Evolutionary conservation across 2,113 vertebrate genomes (phyloP).

Genomic region (Poeciliopsis occidentalis): DNA sequence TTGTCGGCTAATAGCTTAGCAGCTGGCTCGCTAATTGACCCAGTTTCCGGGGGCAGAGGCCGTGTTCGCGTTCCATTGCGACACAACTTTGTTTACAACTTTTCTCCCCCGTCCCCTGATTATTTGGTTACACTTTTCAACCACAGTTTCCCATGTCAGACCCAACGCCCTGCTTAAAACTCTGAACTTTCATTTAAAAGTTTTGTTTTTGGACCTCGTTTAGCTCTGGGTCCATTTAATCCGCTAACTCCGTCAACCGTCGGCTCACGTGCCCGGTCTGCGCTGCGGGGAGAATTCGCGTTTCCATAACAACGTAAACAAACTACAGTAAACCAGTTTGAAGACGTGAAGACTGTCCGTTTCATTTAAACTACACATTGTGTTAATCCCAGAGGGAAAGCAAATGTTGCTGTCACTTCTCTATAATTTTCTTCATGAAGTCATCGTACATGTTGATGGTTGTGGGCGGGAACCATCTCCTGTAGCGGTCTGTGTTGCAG

Average conservation of each 20-base stretch:
- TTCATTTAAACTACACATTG: no score
- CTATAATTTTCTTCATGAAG: no score
- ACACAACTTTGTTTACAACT: conserved; percentile 51
- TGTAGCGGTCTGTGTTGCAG: no score
- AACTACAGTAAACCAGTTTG: neutral
- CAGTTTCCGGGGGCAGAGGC: conserved; percentile 52
- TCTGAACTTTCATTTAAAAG: neutral
- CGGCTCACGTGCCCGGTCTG: neutral
- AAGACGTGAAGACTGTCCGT: no score
- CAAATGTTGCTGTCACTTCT: no score
- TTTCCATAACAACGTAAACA: neutral
- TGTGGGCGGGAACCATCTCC: no score
- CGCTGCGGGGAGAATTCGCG: no score
- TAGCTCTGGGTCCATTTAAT: neutral
- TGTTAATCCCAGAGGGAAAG: no score
- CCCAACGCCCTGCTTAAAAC: neutral
- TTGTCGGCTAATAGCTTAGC: conserved; percentile 64
- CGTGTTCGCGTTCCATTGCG: conserved; percentile 36
- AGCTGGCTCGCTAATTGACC: conserved; percentile 66
- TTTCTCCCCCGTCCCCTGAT: neutral
- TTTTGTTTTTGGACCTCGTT: neutral
- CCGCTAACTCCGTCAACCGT: neutral
- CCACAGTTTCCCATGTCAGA: neutral
- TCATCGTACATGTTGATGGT: no score
- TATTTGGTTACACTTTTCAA: neutral